A percentile compares a stretch with the other conserved stretches of the same genome.
These are phyloP conservation scores for Passer domesticus DNA, from an alignment of 2,113 vertebrate species.

Conservation along the genomic window DNA sequence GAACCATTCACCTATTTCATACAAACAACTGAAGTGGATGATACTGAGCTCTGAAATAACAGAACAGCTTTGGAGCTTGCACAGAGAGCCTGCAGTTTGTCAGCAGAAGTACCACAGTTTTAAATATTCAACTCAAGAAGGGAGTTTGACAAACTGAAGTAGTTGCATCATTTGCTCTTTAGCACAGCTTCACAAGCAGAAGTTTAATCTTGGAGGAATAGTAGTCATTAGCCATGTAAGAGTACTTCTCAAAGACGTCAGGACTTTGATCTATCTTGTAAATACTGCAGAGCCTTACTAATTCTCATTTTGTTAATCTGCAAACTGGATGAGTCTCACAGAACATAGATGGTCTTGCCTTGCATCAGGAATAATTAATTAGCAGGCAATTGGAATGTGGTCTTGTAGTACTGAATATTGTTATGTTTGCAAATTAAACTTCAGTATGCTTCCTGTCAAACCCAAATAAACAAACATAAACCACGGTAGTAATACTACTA, in stretches of 20 bases:
- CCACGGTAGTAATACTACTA: neutral
- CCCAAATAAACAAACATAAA: neutral
- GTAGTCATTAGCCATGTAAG: conserved; percentile 52
- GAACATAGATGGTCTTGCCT: neutral
- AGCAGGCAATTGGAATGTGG: neutral
- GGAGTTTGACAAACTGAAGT: conserved; percentile 42
- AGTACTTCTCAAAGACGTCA: conserved; percentile 21
- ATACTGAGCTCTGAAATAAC: neutral
- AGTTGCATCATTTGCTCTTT: conserved; percentile 42
- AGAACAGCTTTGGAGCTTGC: neutral
- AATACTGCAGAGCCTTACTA: conserved; percentile 52
- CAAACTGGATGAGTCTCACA: conserved; percentile 14
- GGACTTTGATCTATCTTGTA: conserved; percentile 60
- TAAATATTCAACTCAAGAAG: conserved; percentile 5
- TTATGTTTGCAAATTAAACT: conserved; percentile 7
- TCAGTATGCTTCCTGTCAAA: neutral
- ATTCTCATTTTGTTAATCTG: conserved; percentile 66
- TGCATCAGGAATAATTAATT: conserved; percentile 4
- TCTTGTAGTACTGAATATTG: neutral
- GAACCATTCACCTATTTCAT: neutral
- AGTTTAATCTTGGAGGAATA: conserved; percentile 56
- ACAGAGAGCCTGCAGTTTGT: neutral
- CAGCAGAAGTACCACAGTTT: conserved; percentile 3
- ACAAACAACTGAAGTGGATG: neutral
- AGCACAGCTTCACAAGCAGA: conserved; percentile 30